Base-by-base conservation (phyloP, 1,140 invertebrate genomes). In the Drosophila tani region DNA sequence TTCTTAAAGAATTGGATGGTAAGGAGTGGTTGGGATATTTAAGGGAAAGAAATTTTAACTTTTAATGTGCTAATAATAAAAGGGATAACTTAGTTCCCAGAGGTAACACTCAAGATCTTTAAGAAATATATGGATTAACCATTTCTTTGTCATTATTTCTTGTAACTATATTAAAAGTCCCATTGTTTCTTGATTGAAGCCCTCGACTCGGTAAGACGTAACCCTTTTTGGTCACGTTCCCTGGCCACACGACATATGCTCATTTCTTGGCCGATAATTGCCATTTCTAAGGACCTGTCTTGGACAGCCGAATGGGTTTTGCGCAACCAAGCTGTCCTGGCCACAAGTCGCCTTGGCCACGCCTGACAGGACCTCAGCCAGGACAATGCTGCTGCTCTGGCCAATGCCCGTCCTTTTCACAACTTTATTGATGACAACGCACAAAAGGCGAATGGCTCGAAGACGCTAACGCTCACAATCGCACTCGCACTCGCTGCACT, bases 391-490 rank as follows among this genome's bases (percentile, higher is more conserved):
- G 47, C 11, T 47, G 29, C 50, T 55, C 51, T 40, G 19, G 17
- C 27, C 66, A 35, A 43, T 35, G 53, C 35, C 40, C 55, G 46
- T 60, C 70, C 70, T 60, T 59, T 73, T 73, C 50, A 73, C 70
- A 73, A 57, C 67, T 73, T 73, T 73, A 73, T 73, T 71, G 70
- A 73, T 59, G 68, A 58, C 53, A 50, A 35, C 53, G 68, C 55
- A 73, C 70, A 60, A 73, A 56, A 73, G 69, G 53, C 53, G 64
- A n/a, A 17, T 32, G 24, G 24, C 43, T 56, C 56, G 41, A 77
- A 68, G 43, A 77, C 71, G 58, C 70, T 32, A 38, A n/a, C 32
- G 50, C 71, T 49, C 63, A 57, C 40, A 60, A 56, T 57, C 29
- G 29, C 32, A 11, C 32, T 57, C 29, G 29, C 32, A 11, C 32